phyloP scores from a whole-genome alignment of 2,113 vertebrate genomes.

The Patagioenas fasciata region DNA sequence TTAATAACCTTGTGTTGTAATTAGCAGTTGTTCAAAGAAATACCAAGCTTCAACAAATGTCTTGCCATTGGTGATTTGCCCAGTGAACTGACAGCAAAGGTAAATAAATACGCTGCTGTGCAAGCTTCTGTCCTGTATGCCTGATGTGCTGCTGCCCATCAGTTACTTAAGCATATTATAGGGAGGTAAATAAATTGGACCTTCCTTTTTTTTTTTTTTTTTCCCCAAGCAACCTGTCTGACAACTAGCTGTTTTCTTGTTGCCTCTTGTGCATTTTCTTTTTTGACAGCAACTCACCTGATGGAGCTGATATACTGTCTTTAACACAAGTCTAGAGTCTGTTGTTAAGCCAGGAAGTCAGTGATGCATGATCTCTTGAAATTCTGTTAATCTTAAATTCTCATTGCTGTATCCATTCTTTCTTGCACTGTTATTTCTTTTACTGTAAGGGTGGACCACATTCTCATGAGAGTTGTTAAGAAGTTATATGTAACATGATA shows the following conservation, averaged over 20 bases:
- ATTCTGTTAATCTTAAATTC: neutral
- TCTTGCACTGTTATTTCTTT: neutral
- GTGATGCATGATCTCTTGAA: neutral
- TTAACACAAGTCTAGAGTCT: neutral
- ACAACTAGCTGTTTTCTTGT: constrained; percentile 26
- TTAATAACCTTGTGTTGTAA: neutral
- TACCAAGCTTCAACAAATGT: neutral
- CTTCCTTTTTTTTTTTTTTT: neutral
- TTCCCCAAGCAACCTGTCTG: neutral
- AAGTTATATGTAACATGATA: neutral
- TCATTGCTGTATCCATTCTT: neutral
- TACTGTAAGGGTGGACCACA: neutral
- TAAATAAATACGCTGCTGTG: neutral
- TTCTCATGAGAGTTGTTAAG: neutral
- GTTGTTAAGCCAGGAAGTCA: neutral
- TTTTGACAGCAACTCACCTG: neutral
- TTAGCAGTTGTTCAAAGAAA: neutral
- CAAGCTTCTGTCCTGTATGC: neutral
- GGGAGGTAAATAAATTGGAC: neutral
- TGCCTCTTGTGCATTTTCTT: neutral
- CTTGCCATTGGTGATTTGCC: neutral
- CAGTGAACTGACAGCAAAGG: neutral
- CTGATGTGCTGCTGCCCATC: neutral
- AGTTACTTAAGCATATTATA: neutral
- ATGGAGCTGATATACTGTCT: neutral